Evolutionary conservation across 2,888 invertebrate genomes (phyloP).

Genomic region (Drosophila mimetica): DNA sequence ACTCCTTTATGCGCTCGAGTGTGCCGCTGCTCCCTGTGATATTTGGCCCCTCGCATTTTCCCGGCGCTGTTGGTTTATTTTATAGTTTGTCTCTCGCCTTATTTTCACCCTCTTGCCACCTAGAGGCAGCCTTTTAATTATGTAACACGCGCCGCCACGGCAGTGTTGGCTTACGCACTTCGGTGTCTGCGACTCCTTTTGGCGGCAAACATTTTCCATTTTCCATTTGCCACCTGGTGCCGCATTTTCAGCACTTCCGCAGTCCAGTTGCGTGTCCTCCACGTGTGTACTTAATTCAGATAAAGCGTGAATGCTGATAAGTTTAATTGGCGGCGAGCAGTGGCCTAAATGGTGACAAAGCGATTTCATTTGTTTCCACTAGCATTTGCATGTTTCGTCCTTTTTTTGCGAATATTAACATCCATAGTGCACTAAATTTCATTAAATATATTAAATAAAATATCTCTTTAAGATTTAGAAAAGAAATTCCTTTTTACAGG

Average conservation of each 20-base stretch:
- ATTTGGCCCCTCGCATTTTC: slow-evolving; percentile 41
- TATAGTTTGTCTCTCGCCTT: slow-evolving; percentile 72
- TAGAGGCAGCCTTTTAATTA: slow-evolving; percentile 61
- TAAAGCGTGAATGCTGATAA: slow-evolving; percentile 67
- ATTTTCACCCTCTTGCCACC: slow-evolving; percentile 58
- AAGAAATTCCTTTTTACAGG: neutral
- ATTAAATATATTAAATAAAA: neutral
- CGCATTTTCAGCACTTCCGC: slow-evolving; percentile 22
- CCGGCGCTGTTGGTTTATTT: slow-evolving; percentile 59
- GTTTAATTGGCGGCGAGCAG: slow-evolving; percentile 59
- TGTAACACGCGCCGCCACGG: slow-evolving; percentile 61
- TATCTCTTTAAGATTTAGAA: neutral
- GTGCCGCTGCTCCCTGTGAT: slow-evolving; percentile 48
- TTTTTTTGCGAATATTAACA: neutral
- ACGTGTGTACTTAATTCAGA: slow-evolving; percentile 69
- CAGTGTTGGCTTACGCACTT: slow-evolving; percentile 76
- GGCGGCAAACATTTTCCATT: slow-evolving; percentile 47
- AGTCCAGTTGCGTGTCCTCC: slow-evolving; percentile 51
- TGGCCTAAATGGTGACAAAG: slow-evolving; percentile 47
- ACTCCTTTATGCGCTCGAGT: slow-evolving; percentile 66
- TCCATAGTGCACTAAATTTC: neutral
- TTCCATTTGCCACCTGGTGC: slow-evolving; percentile 1
- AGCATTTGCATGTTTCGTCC: neutral
- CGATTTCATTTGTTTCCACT: slow-evolving; percentile 28
- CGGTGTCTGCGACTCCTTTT: slow-evolving; percentile 28